Percentiles rank a stretch among this genome's conserved stretches.
Conservation (phyloP, 2,888 invertebrate genomes). For the Erannis defoliaria region DNA sequence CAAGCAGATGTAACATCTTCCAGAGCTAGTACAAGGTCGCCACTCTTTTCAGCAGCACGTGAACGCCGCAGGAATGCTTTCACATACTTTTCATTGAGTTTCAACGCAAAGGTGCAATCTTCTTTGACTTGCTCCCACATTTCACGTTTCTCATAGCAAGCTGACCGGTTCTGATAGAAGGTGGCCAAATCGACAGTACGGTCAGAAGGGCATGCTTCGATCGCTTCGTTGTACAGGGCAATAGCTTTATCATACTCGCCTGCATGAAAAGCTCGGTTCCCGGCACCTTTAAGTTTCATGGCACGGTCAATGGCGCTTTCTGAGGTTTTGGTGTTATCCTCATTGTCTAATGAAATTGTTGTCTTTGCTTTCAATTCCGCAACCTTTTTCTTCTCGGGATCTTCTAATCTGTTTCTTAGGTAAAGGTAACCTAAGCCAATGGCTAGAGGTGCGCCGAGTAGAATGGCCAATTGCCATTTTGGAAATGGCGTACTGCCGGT, state of each 20-base stretch:
- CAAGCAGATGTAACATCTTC: slow-evolving; percentile 98
- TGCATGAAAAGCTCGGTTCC: slow-evolving; percentile 94
- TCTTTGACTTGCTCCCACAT: slow-evolving; percentile 94
- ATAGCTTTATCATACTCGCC: slow-evolving; percentile 97
- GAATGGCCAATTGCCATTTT: slow-evolving; percentile 95
- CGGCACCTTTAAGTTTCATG: slow-evolving; percentile 93
- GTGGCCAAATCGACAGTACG: slow-evolving; percentile 93
- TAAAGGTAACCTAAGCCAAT: slow-evolving; percentile 94
- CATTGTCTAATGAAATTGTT: slow-evolving; percentile 88
- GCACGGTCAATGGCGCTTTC: slow-evolving; percentile 91
- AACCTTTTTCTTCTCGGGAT: slow-evolving; percentile 84
- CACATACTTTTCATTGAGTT: slow-evolving; percentile 93
- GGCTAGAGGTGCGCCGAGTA: slow-evolving; percentile 93
- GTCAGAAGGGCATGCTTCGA: slow-evolving; percentile 93
- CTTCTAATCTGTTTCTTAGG: slow-evolving; percentile 87
- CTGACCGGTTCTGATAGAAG: slow-evolving; percentile 98
- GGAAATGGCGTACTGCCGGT: slow-evolving; percentile 88
- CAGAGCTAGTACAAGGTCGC: slow-evolving; percentile 92
- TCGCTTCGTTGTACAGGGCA: slow-evolving; percentile 95
- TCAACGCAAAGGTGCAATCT: slow-evolving; percentile 95
- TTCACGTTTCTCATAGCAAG: slow-evolving; percentile 96
- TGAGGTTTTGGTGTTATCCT: slow-evolving; percentile 76
- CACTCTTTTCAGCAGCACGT: slow-evolving; percentile 92
- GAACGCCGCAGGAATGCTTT: slow-evolving; percentile 95
- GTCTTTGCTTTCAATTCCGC: slow-evolving; percentile 83